Percentiles rank a stretch among this genome's conserved stretches.
These are phyloP conservation scores for Aplysia californica DNA, from an alignment of 1,140 invertebrate genomes.

Conservation along the genomic window DNA sequence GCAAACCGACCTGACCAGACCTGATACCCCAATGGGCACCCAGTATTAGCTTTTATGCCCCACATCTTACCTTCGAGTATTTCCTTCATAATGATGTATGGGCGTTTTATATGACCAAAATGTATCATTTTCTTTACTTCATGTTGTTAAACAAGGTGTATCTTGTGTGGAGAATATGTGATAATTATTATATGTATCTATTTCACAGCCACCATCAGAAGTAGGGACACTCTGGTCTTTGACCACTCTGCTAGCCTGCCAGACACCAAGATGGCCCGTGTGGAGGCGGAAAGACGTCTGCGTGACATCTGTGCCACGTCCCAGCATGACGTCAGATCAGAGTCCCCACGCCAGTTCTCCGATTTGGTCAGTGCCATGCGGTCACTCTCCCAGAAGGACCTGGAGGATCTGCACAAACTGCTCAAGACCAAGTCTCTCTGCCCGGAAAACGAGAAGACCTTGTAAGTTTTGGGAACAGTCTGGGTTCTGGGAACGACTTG, in stretches of 20 bases:
- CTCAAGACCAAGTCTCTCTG: conserved; percentile 12
- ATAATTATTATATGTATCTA: no score
- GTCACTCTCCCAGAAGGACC: neutral
- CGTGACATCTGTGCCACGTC: conserved; percentile 47
- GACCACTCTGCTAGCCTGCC: conserved; percentile 29
- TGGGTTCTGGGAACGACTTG: no score
- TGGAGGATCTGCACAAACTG: neutral
- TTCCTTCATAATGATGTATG: no score
- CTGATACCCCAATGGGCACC: no score
- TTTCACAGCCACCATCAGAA: conserved; percentile 24
- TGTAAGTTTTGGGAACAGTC: no score
- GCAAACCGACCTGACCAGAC: no score
- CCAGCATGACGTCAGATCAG: conserved; percentile 40
- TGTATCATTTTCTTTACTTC: no score
- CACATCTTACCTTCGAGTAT: no score
- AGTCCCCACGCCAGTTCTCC: conserved; percentile 18
- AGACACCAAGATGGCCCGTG: conserved; percentile 3
- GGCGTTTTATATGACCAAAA: no score
- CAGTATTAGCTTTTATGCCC: no score
- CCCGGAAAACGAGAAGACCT: conserved; percentile 4
- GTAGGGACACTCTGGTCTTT: conserved; percentile 34
- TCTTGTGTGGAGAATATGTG: no score
- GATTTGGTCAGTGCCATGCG: conserved; percentile 12
- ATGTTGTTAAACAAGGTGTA: no score
- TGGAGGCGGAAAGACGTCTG: conserved; percentile 37